A percentile compares a stretch with the other conserved stretches of the same genome.
Evolutionary conservation across 2,113 vertebrate species (phyloP).

Genomic region (Oplegnathus fasciatus): DNA sequence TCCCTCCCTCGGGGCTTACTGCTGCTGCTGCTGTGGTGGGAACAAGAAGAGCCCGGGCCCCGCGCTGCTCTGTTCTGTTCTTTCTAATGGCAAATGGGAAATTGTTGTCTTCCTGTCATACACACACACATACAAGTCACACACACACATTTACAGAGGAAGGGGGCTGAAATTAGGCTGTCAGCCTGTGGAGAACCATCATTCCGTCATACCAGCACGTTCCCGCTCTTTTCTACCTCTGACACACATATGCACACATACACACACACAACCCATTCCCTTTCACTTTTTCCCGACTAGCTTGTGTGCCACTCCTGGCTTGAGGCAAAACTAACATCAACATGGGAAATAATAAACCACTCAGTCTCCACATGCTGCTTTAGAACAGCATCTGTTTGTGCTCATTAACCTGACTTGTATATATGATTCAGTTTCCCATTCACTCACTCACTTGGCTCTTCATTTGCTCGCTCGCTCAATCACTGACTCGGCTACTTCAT

Average conservation of each 20-base stretch:
- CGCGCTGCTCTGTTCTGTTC: conserved; percentile 83
- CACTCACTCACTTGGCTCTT: conserved; percentile 48
- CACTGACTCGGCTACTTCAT: conserved; percentile 21
- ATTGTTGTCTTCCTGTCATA: conserved; percentile 95
- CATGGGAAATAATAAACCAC: conserved; percentile 64
- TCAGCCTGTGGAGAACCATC: conserved; percentile 85
- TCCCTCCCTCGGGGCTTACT: conserved; percentile 27
- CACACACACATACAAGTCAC: conserved; percentile 45
- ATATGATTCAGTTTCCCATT: conserved; percentile 61
- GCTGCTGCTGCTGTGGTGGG: conserved; percentile 61
- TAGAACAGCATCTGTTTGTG: conserved; percentile 54
- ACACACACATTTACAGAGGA: conserved; percentile 63
- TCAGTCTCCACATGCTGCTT: conserved; percentile 36
- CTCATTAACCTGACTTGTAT: conserved; percentile 67
- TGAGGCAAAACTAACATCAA: conserved; percentile 59
- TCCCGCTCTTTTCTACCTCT: conserved; percentile 59
- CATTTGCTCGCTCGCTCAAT: conserved; percentile 13
- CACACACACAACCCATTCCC: conserved; percentile 22
- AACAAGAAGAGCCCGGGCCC: conserved; percentile 53
- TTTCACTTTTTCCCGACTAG: conserved; percentile 51
- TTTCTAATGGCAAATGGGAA: conserved; percentile 93
- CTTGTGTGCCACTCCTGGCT: conserved; percentile 40
- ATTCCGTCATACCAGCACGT: conserved; percentile 84
- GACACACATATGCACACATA: conserved; percentile 38
- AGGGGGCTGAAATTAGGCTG: conserved; percentile 86